Evolutionary conservation across 2,888 invertebrate species (phyloP).

Genomic region (Diarsia rubi): DNA sequence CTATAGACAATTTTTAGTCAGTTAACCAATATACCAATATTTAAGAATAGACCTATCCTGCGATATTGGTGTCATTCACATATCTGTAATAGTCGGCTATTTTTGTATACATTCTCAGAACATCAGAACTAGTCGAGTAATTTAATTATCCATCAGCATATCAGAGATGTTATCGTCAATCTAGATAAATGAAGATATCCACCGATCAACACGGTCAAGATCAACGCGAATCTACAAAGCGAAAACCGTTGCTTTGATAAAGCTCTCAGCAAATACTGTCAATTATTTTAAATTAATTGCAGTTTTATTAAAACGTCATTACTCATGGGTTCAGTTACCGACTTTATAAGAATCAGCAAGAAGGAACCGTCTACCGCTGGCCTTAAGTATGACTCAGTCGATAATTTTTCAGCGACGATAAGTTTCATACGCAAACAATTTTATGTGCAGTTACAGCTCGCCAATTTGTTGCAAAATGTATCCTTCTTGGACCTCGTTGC

Average conservation of each 20-base stretch:
- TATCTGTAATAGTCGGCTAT: not conserved
- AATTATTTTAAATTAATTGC: conserved; percentile 63
- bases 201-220: conserved; percentile 35
- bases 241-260: conserved; percentile 49
- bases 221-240: conserved; percentile 48
- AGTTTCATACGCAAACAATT: conserved; percentile 58
- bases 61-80: conserved; percentile 2
- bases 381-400: conserved; percentile 35
- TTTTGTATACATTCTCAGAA: conserved; percentile 30
- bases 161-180: conserved; percentile 47
- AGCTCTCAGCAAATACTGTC: conserved; percentile 47
- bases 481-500: conserved; percentile 53
- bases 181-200: conserved; percentile 51
- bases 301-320: conserved; percentile 42
- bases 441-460: conserved; percentile 66
- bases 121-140: conserved; percentile 38
- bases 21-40: too few relatives aligned
- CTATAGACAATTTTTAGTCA: too few relatives aligned
- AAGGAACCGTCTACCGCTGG: conserved; percentile 24
- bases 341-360: conserved; percentile 26
- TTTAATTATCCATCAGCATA: conserved; percentile 44
- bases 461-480: conserved; percentile 69
- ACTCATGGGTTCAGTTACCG: conserved; percentile 39
- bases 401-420: conserved; percentile 58
- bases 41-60: not conserved